Conservation (phyloP, 2,113 vertebrate species). For the Microtus oregoni region DNA sequence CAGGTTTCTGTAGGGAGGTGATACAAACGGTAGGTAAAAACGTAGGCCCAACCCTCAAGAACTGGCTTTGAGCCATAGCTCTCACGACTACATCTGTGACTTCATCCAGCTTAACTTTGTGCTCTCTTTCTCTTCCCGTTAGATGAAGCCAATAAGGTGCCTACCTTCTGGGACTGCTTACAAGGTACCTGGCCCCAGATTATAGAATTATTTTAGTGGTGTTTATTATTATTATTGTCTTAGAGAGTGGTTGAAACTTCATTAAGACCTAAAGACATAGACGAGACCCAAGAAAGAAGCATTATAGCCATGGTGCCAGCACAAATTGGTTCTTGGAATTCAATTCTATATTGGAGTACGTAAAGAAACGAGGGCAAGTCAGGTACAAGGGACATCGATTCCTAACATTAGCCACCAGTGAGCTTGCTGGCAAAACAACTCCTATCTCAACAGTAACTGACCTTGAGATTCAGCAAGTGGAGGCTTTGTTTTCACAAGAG, state of each 20-base stretch:
- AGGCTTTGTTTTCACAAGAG: not conserved
- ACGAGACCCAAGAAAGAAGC: not conserved
- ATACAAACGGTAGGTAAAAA: accelerated
- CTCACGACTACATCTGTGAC: not conserved
- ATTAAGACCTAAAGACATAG: not conserved
- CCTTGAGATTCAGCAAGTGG: not conserved
- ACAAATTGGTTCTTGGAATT: not conserved
- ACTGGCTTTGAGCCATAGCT: not conserved
- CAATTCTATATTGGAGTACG: not conserved
- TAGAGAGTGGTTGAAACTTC: not conserved
- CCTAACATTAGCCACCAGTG: not conserved
- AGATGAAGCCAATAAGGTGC: no score
- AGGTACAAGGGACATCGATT: not conserved
- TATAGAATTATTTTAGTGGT: not conserved
- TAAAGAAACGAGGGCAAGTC: not conserved
- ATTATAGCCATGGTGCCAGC: not conserved
- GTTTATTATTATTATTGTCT: no score
- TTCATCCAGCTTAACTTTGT: not conserved
- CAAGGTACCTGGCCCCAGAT: not conserved
- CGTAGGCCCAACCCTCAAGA: accelerated
- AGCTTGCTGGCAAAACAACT: no score
- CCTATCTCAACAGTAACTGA: not conserved
- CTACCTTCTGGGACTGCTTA: not conserved
- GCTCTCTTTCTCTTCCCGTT: accelerated
- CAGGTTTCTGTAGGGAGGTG: not conserved